Evolutionary conservation across 2,888 invertebrate species (phyloP).

Genomic region (Hybos culiciformis): DNA sequence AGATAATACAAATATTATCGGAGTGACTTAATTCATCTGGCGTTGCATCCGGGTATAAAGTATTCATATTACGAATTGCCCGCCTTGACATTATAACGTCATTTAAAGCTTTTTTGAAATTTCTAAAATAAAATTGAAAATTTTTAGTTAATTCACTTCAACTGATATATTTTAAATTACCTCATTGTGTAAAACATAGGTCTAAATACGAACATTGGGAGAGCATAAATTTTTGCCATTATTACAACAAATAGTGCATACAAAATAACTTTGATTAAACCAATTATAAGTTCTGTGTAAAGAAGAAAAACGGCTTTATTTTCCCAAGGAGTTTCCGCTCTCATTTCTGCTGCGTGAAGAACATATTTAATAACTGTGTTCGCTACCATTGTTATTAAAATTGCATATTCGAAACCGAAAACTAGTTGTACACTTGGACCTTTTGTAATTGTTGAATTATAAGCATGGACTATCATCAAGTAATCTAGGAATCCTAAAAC

Average conservation of each 20-base stretch:
- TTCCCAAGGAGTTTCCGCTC: constrained; percentile 89
- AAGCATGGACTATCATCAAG: constrained; percentile 85
- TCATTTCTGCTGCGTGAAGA: constrained; percentile 71
- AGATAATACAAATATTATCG: constrained; percentile 98
- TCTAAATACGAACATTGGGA: constrained; percentile 94
- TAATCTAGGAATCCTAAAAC: constrained; percentile 73
- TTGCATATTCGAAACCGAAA: constrained; percentile 99
- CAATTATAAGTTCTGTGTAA: constrained; percentile 92
- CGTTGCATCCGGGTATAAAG: constrained; percentile 91
- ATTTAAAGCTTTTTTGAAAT: constrained; percentile 93
- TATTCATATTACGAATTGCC: constrained; percentile 97
- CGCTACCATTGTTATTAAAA: constrained; percentile 80
- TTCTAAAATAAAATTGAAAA: constrained; percentile 39
- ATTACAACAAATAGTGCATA: constrained; percentile 88
- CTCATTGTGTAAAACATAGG: constrained; percentile 99
- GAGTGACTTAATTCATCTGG: constrained; percentile 78
- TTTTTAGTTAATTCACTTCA: too few relatives aligned
- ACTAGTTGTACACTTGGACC: constrained; percentile 97
- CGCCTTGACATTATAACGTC: constrained; percentile 94
- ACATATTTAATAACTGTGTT: constrained; percentile 89
- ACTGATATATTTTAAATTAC: constrained; percentile 30
- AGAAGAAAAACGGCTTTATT: constrained; percentile 95
- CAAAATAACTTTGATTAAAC: constrained; percentile 68
- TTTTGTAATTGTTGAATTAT: constrained; percentile 78
- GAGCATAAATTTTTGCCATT: constrained; percentile 93